Conservation (phyloP, 2,888 invertebrate genomes). For the Xylota segnis region DNA sequence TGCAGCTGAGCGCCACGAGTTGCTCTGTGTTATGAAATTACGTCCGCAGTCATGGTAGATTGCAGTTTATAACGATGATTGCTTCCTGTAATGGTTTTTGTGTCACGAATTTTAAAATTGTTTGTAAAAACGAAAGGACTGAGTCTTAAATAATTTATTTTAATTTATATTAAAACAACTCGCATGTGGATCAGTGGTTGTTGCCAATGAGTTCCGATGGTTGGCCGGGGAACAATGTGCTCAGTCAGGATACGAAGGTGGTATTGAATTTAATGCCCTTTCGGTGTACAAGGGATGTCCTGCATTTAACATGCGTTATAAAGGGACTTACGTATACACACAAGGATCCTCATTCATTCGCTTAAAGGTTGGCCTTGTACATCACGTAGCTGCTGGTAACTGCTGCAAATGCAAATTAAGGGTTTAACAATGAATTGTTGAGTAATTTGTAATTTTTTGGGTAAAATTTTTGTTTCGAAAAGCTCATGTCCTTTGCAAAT, state of each 20-base stretch:
- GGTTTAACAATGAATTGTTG: not conserved
- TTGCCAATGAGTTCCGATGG: not conserved
- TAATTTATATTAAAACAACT: slow-evolving; percentile 14
- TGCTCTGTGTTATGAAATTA: not conserved
- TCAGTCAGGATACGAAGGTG: not conserved
- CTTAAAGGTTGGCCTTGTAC: not conserved
- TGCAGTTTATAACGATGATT: slow-evolving; percentile 12
- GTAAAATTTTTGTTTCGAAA: not conserved
- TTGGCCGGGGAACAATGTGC: not conserved
- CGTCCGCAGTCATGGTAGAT: not conserved
- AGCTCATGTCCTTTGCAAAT: no score
- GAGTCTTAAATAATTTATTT: slow-evolving; percentile 18
- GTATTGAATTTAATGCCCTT: slow-evolving; percentile 1
- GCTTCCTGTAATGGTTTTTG: slow-evolving; percentile 3
- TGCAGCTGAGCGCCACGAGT: not conserved
- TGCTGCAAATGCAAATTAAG: not conserved
- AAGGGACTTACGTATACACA: not conserved
- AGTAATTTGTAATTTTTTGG: not conserved
- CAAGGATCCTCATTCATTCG: not conserved
- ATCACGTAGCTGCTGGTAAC: not conserved
- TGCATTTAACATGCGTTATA: slow-evolving; percentile 12
- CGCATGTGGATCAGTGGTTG: not conserved
- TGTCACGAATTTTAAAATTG: not conserved
- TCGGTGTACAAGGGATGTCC: not conserved
- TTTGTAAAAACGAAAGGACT: slow-evolving; percentile 1